A percentile compares a stretch with the other conserved stretches of the same genome.
Evolutionary conservation across 2,797 vertebrate species (phyloP).

Genomic region (Parauchenoglanis punctatus): DNA sequence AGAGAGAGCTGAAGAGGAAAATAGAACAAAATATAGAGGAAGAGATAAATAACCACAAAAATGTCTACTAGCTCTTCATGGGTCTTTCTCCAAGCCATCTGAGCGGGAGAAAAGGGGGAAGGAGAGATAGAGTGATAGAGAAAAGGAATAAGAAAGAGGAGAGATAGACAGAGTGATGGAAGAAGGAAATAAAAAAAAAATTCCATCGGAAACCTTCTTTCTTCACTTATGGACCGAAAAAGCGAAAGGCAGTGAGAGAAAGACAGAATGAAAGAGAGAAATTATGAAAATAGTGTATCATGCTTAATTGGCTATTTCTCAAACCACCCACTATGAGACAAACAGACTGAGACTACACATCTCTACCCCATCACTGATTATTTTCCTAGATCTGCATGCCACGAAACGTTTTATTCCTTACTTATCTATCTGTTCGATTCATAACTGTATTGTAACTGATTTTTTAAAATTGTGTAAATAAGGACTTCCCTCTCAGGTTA

Average conservation of each 20-base stretch:
- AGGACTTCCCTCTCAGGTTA: neutral
- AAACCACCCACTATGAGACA: neutral
- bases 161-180: neutral
- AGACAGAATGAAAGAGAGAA: neutral
- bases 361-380: neutral
- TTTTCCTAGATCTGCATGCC: neutral
- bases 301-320: neutral
- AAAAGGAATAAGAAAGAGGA: neutral
- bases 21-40: neutral
- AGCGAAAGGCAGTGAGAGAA: neutral
- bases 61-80: neutral
- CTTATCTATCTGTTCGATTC: neutral
- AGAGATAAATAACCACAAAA: neutral
- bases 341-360: neutral
- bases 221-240: neutral
- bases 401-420: neutral
- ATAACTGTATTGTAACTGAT: neutral
- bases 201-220: neutral
- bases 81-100: neutral
- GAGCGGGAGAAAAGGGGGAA: neutral
- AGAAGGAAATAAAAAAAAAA: neutral
- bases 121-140: neutral
- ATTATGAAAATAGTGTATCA: neutral
- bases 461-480: neutral
- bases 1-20: neutral